Percentiles rank a stretch among this genome's conserved stretches.
Conservation (phyloP, 1,140 invertebrate species). For the Tenebrio molitor region DNA sequence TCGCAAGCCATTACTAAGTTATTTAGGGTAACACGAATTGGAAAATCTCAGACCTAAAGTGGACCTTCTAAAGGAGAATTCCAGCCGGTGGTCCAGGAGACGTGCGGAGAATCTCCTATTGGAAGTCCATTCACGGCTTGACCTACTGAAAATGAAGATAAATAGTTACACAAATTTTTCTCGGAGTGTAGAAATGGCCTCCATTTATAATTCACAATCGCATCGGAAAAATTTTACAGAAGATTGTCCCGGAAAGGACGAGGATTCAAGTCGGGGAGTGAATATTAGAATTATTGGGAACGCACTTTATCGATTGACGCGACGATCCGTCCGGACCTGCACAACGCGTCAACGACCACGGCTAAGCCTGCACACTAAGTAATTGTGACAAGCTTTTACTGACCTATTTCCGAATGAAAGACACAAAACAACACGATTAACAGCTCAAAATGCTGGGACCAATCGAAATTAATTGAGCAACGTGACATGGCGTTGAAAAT, state of each 20-base stretch:
- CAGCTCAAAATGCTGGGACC: background rate
- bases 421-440: slow-evolving; percentile 12
- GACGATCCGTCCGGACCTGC: background rate
- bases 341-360: background rate
- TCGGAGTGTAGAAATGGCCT: slow-evolving; percentile 39
- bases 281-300: background rate
- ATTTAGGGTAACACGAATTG: slow-evolving; percentile 50
- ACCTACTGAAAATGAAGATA: slow-evolving; percentile 51
- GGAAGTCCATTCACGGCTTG: slow-evolving; percentile 45
- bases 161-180: slow-evolving; percentile 53
- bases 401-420: slow-evolving; percentile 6
- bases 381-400: slow-evolving; percentile 35
- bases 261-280: background rate
- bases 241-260: background rate
- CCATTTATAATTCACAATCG: slow-evolving; percentile 44
- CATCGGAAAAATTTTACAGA: slow-evolving; percentile 11
- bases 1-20: slow-evolving; percentile 43
- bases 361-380: background rate
- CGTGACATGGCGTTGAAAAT: no score
- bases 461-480: background rate
- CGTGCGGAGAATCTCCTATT: slow-evolving; percentile 45
- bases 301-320: background rate
- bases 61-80: slow-evolving; percentile 46
- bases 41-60: slow-evolving; percentile 49
- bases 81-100: slow-evolving; percentile 35